Percentiles rank a stretch among this genome's conserved stretches.
Evolutionary conservation across 2,113 vertebrate species (phyloP).

Genomic region (Meleagris gallopavo): DNA sequence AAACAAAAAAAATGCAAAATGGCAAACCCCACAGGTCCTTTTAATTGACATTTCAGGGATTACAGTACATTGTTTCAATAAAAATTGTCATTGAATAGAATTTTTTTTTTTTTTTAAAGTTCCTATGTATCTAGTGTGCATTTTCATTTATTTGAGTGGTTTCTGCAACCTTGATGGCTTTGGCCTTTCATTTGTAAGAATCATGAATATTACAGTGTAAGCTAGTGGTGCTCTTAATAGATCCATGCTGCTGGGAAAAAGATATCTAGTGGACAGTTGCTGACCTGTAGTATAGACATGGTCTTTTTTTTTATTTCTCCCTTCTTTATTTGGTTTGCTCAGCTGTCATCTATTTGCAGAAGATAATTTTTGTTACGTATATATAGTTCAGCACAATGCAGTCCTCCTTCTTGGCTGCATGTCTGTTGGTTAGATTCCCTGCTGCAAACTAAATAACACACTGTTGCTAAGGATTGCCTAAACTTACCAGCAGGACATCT

Average conservation of each 20-base stretch:
- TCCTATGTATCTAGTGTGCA: background rate
- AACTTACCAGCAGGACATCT: background rate
- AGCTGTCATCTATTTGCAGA: background rate
- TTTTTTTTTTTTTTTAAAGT: background rate
- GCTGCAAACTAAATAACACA: background rate
- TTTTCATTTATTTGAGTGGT: background rate
- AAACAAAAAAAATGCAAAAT: background rate
- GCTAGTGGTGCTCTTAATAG: background rate
- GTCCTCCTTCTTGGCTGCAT: background rate
- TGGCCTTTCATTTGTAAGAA: background rate
- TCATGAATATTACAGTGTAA: background rate
- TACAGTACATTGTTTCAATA: accelerated
- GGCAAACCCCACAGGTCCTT: background rate
- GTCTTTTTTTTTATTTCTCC: background rate
- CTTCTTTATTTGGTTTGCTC: background rate
- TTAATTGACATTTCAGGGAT: background rate
- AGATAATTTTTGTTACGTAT: background rate
- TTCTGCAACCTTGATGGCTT: background rate
- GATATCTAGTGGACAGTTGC: background rate
- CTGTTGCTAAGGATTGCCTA: background rate
- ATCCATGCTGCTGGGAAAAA: background rate
- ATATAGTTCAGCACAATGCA: background rate
- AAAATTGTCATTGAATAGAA: background rate
- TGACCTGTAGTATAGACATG: background rate
- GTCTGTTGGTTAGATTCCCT: background rate